Percentiles rank a stretch among this genome's conserved stretches.
Conservation (phyloP, 1,140 invertebrate species). For the Trichomalopsis sarcophagae region DNA sequence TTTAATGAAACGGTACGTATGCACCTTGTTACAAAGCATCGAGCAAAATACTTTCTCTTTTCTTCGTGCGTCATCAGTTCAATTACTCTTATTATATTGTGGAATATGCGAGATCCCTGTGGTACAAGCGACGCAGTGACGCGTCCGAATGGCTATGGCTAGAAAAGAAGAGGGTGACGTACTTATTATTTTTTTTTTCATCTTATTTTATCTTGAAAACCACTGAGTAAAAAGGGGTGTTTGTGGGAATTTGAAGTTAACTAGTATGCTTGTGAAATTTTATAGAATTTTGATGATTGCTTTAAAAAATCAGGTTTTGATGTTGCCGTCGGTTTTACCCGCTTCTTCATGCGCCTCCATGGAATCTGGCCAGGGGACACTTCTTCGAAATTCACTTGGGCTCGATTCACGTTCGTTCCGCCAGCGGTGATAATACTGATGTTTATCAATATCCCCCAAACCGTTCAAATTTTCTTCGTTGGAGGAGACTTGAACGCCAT, state of each 20-base stretch:
- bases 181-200: neutral
- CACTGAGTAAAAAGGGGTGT: no score
- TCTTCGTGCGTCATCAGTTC: neutral
- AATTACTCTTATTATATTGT: neutral
- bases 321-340: slow-evolving; percentile 49
- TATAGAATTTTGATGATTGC: neutral
- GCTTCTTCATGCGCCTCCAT: slow-evolving; percentile 39
- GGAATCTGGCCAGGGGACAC: slow-evolving; percentile 50
- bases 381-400: neutral
- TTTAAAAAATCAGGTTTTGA: slow-evolving; percentile 47
- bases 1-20: neutral
- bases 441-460: slow-evolving; percentile 48
- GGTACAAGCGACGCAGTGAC: neutral
- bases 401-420: neutral
- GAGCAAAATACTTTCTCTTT: neutral
- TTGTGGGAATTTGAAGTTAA: no score
- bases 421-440: neutral
- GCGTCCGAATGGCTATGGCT: neutral
- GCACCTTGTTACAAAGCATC: neutral
- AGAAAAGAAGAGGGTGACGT: neutral
- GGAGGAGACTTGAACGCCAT: slow-evolving; percentile 47
- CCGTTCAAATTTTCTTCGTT: slow-evolving; percentile 35
- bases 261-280: neutral
- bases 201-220: neutral
- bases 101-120: neutral